These are phyloP conservation scores for Onchidella celtica DNA, from an alignment of 2,888 invertebrate genomes.

Conservation along the genomic window DNA sequence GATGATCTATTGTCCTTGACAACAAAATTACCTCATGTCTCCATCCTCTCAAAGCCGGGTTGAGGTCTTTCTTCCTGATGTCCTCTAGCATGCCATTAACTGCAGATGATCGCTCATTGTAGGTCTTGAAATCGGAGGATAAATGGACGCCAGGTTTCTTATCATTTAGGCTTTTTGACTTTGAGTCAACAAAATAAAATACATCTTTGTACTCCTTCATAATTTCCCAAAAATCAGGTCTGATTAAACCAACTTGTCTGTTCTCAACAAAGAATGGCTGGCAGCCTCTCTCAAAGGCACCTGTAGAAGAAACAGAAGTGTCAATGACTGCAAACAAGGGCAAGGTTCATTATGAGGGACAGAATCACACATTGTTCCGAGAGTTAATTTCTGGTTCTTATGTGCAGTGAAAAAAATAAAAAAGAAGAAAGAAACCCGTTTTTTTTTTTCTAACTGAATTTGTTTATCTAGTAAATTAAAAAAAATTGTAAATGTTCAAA, in stretches of 20 bases:
- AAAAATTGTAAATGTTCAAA: too few species aligned
- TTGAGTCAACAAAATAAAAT: constrained; percentile 30
- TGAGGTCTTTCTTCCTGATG: constrained; percentile 38
- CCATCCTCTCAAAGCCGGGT: constrained; percentile 50
- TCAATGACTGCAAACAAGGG: too few species aligned
- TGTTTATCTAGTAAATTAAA: too few species aligned
- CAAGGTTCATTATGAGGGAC: too few species aligned
- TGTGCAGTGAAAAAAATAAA: too few species aligned
- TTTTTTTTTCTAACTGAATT: too few species aligned
- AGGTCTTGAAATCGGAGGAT: constrained; percentile 16
- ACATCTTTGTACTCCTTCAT: constrained; percentile 44
- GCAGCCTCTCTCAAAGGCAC: constrained; percentile 46
- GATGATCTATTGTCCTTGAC: too few species aligned
- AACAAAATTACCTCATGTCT: constrained; percentile 47
- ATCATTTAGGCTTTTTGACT: not conserved
- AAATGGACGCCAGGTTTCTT: constrained; percentile 48
- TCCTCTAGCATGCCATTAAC: constrained; percentile 42
- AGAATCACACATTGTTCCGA: too few species aligned
- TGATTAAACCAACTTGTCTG: constrained; percentile 48
- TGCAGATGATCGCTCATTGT: constrained; percentile 44
- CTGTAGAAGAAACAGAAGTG: constrained; percentile 34
- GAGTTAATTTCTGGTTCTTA: too few species aligned
- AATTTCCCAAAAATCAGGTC: constrained; percentile 45
- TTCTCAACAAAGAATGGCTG: constrained; percentile 49
- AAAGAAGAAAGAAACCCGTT: too few species aligned